Base-by-base conservation (phyloP, 2,888 invertebrate genomes). In the Poecilobothrus nobilitatus region DNA sequence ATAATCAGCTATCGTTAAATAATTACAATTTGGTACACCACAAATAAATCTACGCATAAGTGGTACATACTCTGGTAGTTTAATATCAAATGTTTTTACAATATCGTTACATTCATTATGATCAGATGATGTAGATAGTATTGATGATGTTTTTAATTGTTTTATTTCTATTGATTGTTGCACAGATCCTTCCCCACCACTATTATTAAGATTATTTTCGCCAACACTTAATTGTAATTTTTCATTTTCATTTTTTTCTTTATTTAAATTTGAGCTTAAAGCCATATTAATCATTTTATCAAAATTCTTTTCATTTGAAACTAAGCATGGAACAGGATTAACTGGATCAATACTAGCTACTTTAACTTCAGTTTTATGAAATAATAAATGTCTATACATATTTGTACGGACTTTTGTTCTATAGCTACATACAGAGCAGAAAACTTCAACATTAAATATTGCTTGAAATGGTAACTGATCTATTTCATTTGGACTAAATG, bases 221-320 rank as follows among this genome's bases (percentile, higher is more conserved):
- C 27, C 27, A 53, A 2, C n/a, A 53, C 15, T 53, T 15, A n/a
- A 2, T 53, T 53, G 53, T n/a, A 18, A 18, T 53, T 53, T 53
- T 53, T 53, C 41, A 2, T 41, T 9, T 12, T 41, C n/a, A 37
- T 37, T 37, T 10, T 37, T 78, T 53, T 80, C 69, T 73, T 21
- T 79, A 74, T 71, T 73, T 37, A 73, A 72, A 69, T 74, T 72
- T 15, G 88, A 91, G 73, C 89, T 91, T n/a, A 89, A 88, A 0
- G 93, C 92, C 21, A 92, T 84, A 78, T 93, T 93, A 0, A 89
- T 85, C 93, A 93, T 93, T 78, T 89, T 91, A 78, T 93, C 92
- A 76, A 92, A 93, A 85, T 92, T 91, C 73, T 86, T 87, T 76
- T 92, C 91, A 72, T 89, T 89, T 63, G 88, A 87, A 73, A 90